A percentile compares a stretch with the other conserved stretches of the same genome.
These are phyloP conservation scores for Orthochromis malagaraziensis DNA, from an alignment of 2,113 vertebrate genomes.

Conservation along the genomic window DNA sequence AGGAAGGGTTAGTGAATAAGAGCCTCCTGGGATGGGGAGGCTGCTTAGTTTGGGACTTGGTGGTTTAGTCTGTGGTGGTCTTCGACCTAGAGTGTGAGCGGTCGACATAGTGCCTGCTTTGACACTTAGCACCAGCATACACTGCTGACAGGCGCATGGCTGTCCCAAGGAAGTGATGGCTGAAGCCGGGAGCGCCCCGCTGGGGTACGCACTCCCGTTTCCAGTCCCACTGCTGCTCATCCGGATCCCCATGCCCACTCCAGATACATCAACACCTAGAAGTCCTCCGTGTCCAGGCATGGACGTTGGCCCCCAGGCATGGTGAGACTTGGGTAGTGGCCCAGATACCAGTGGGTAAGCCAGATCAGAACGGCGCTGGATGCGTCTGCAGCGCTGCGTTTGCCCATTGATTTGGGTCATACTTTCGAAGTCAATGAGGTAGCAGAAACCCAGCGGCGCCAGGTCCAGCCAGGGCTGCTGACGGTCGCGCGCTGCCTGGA, in stretches of 20 bases:
- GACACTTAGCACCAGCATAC: conserved; percentile 84
- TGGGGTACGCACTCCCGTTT: conserved; percentile 71
- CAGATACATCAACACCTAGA: conserved; percentile 68
- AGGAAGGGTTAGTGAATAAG: conserved; percentile 71
- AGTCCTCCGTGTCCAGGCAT: conserved; percentile 55
- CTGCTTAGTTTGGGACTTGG: conserved; percentile 67
- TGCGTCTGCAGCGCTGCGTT: conserved; percentile 85
- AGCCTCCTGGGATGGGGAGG: conserved; percentile 45
- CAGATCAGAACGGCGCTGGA: conserved; percentile 86
- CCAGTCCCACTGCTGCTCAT: conserved; percentile 55
- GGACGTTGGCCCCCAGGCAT: conserved; percentile 70
- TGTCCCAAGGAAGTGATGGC: conserved; percentile 73
- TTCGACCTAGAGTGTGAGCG: conserved; percentile 71
- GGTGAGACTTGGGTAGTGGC: conserved; percentile 77
- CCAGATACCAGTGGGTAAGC: conserved; percentile 86
- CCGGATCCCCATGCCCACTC: conserved; percentile 61
- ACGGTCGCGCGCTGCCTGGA: conserved; percentile 94
- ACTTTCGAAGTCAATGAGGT: conserved; percentile 95
- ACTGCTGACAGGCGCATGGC: conserved; percentile 87
- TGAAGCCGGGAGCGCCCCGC: conserved; percentile 70
- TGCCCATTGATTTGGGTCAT: conserved; percentile 98
- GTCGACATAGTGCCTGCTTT: conserved; percentile 67
- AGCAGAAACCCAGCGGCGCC: conserved; percentile 94
- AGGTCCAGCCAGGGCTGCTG: conserved; percentile 98
- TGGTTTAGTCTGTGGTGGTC: conserved; percentile 64